Base-by-base conservation (phyloP, 2,888 invertebrate species). In the Cheilosia urbana region DNA sequence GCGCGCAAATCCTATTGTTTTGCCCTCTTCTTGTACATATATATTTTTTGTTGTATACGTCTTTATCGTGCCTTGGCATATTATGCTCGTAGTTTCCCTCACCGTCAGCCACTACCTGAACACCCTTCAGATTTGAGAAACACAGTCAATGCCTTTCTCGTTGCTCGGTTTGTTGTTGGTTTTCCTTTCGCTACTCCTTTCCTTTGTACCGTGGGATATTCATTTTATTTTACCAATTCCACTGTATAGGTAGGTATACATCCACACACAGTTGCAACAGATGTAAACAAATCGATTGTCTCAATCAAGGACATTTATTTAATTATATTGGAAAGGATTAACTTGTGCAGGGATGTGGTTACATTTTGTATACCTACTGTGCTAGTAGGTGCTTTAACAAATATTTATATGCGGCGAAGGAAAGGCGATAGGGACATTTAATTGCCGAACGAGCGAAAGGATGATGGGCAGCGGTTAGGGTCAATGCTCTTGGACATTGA, bases 241-340 rank as follows among this genome's bases (percentile, higher is more conserved):
- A 27, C 42, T 40, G 11, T 45, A 17, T 27, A 9, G 9, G 30
- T 30, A 37, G 13, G 11, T 37, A 37, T 37, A 3, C 13, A 37
- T 37, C 11, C 13, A 37, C 72, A 57, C 72, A 57, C 45, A 47
- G 47, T 75, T 65, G 65, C 57, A 76, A 76, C 76, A 76, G 76
- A 76, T 76, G 66, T 76, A 76, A 65, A 76, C 66, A 76, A 66
- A 76, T 76, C 66, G 76, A 76, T 76, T 76, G 66, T 58, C 58
- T 51, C 58, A 66, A 66, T 76, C 57, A 66, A 76, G 76, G 76
- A 75, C 66, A 66, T 27, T 13, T 34, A 60, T 58, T 75, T 58
- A 63, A 34, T 63, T 45, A 55, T 37, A 21, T 37, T 37, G n/a
- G 34, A 42, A 73, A 40, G 53, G 55, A 42, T 72, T 40, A 49